Evolutionary conservation across 2,797 vertebrate species (phyloP).

Genomic region (Coluber constrictor): DNA sequence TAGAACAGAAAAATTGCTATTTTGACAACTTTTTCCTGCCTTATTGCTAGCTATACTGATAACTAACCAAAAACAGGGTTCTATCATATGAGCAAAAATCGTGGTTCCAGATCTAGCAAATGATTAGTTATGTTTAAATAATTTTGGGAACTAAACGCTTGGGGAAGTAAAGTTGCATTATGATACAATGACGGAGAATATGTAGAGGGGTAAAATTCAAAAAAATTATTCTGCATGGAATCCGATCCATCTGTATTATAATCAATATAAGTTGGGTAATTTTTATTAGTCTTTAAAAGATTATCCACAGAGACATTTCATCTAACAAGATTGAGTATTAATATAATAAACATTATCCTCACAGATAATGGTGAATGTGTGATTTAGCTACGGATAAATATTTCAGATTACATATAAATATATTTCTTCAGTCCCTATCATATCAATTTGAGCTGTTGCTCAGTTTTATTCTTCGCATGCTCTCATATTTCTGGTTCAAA

Average conservation of each 20-base stretch:
- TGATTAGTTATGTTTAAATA: neutral
- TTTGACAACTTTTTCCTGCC: neutral
- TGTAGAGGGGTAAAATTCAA: neutral
- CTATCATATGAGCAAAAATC: neutral
- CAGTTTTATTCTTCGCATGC: neutral
- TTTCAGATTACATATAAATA: neutral
- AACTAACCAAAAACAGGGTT: neutral
- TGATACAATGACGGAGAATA: neutral
- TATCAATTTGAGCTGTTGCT: neutral
- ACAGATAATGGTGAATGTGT: neutral
- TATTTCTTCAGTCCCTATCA: neutral
- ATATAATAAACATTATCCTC: neutral
- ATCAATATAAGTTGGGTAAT: neutral
- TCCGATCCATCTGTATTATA: neutral
- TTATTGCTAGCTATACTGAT: neutral
- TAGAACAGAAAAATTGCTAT: neutral
- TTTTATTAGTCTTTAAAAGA: neutral
- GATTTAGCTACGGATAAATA: neutral
- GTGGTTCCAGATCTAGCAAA: neutral
- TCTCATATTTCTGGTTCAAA: neutral
- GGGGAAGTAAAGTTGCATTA: neutral
- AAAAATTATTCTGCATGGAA: too few species aligned
- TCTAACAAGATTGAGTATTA: neutral
- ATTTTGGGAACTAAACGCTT: neutral
- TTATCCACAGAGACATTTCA: neutral